Evolutionary conservation across 2,888 invertebrate genomes (phyloP), one percentile per base, ranked within the genome.

Genomic region (Scaptomyza cyrtandrae): DNA sequence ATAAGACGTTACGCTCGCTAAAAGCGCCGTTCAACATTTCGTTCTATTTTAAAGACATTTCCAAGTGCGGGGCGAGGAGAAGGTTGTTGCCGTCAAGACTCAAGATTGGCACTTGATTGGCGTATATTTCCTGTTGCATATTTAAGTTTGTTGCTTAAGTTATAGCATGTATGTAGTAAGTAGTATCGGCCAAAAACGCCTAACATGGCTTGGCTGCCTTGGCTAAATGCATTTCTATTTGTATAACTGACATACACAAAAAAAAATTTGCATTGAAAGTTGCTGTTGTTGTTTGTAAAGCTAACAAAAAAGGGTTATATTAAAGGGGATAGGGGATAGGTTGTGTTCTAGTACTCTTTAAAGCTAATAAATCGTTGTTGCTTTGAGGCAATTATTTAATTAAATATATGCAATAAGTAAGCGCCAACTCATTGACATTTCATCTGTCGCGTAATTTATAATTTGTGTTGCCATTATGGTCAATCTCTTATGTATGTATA

Each of bases 111-210:
- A 88, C 81, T 90, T 90, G 90, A 90, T 90, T 90, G 90, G 90
- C 91, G 86, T 88, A 88, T 83, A 89, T 89, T 90, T 90, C 90
- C 91, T 88, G 89, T 87, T 90, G 90, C 81, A 90, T 90, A 90
- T 88, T 90, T 90, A 89, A 90, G 81, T 86, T 82, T 14, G 27
- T 64, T 68, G 82, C 75, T 75, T 62, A 52, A 71, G 74, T 63
- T 86, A 78, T 61, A 50, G 64, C 33, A 64, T 37, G 37, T 10
- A 41, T 16, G 9, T 39, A 29, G 29, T 9, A 24, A 24, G 29
- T 6, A 7, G 43, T 50, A 64, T 66, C 57, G 52, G 27, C 48
- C 10, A 46, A 78, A 78, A 64, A 71, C 53, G 55, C 56, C 68
- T 62, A 68, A 41, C 29, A 0, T 33, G 10, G 10, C 33, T 33